Percentiles rank a stretch among this genome's conserved stretches.
These are phyloP conservation scores for Elymnias hypermnestra DNA, from an alignment of 1,140 invertebrate species.

Conservation along the genomic window DNA sequence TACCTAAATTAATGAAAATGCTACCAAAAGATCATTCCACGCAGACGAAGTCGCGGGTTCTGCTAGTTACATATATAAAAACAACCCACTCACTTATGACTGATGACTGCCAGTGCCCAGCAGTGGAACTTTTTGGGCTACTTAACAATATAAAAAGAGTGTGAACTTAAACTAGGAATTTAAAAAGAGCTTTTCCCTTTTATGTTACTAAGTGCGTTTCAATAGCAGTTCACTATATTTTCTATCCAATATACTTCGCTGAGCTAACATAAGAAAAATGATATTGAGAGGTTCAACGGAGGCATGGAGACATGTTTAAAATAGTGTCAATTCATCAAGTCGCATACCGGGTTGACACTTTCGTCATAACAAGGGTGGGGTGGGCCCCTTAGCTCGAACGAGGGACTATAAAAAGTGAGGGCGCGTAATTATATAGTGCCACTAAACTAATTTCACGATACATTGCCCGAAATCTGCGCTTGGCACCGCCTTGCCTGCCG, in stretches of 20 bases:
- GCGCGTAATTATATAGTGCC: slow-evolving; percentile 72
- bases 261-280: slow-evolving; percentile 4
- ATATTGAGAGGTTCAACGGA: slow-evolving; percentile 10
- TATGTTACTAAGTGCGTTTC: too few relatives aligned
- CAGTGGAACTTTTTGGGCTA: too few relatives aligned
- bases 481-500: slow-evolving; percentile 63
- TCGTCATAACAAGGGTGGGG: slow-evolving; percentile 61
- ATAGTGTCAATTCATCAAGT: slow-evolving; percentile 71
- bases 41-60: too few relatives aligned
- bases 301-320: slow-evolving; percentile 45
- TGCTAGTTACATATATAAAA: too few relatives aligned
- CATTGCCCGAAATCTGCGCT: slow-evolving; percentile 74
- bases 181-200: too few relatives aligned
- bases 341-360: slow-evolving; percentile 70
- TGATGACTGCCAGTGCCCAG: too few relatives aligned
- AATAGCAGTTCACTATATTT: not conserved
- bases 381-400: slow-evolving; percentile 26
- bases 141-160: too few relatives aligned
- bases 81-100: too few relatives aligned
- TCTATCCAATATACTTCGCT: slow-evolving; percentile 4
- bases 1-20: too few relatives aligned
- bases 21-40: too few relatives aligned
- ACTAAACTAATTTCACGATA: slow-evolving; percentile 76
- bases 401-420: slow-evolving; percentile 63
- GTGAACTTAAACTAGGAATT: too few relatives aligned